These are phyloP conservation scores for Aythya baeri DNA, from an alignment of 2,113 vertebrate genomes.

Conservation along the genomic window DNA sequence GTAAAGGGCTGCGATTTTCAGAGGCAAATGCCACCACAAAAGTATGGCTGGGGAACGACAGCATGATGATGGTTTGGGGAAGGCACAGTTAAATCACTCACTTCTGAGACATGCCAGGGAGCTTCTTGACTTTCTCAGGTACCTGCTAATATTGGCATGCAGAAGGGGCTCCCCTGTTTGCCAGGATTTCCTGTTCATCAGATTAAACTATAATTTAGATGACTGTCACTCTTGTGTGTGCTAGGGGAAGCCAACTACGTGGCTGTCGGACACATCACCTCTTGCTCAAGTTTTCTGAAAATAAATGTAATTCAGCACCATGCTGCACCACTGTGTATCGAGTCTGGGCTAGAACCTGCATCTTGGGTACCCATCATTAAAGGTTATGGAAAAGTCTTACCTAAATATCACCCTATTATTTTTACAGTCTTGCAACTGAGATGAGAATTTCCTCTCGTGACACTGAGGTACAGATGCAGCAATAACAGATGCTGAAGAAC, in stretches of 20 bases:
- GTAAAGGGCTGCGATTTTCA: background rate
- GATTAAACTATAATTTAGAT: background rate
- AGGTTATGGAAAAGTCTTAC: background rate
- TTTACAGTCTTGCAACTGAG: background rate
- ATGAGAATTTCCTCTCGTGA: background rate
- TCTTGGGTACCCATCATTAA: background rate
- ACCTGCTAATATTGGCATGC: background rate
- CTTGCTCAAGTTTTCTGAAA: background rate
- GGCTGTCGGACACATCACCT: background rate
- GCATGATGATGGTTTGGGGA: background rate
- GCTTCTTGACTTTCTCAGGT: background rate
- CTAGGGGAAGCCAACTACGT: background rate
- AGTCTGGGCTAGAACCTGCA: background rate
- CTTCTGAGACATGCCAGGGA: background rate
- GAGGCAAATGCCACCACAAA: background rate
- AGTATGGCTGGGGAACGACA: background rate
- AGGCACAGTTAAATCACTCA: background rate
- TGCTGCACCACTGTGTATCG: background rate
- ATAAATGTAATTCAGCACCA: background rate
- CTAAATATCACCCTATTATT: background rate
- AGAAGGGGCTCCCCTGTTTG: background rate
- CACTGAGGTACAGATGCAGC: background rate
- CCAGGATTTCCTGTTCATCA: background rate
- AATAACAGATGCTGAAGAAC: background rate
- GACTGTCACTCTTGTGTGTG: background rate